These are phyloP conservation scores for Callospermophilus lateralis DNA, from an alignment of 2,113 vertebrate species.

Conservation along the genomic window DNA sequence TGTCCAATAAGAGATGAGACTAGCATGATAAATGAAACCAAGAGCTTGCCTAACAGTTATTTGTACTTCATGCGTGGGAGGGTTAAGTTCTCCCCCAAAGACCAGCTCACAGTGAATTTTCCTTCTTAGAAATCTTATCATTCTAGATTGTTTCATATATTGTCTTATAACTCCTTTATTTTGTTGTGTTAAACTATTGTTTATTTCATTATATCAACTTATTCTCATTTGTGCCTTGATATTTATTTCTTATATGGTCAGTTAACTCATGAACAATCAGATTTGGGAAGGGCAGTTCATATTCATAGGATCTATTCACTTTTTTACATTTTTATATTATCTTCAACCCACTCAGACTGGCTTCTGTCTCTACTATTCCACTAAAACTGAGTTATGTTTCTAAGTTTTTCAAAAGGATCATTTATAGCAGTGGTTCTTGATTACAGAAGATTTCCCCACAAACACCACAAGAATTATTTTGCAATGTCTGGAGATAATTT, in stretches of 20 bases:
- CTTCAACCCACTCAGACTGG: background rate
- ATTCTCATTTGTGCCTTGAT: background rate
- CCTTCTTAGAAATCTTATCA: background rate
- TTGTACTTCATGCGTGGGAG: background rate
- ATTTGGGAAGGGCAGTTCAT: background rate
- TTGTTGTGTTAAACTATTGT: background rate
- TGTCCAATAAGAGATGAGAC: background rate
- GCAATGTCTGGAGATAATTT: conserved; percentile 18
- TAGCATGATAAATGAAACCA: conserved; percentile 28
- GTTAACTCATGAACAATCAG: background rate
- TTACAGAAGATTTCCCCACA: background rate
- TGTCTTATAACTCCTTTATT: conserved; percentile 22
- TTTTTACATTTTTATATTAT: background rate
- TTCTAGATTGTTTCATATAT: conserved; percentile 1
- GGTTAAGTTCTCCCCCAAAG: background rate
- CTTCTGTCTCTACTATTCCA: background rate
- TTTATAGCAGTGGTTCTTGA: background rate
- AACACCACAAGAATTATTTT: background rate
- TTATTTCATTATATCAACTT: background rate
- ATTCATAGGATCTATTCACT: background rate
- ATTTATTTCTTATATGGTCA: background rate
- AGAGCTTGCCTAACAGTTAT: background rate
- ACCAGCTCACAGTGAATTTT: conserved; percentile 19
- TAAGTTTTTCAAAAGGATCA: background rate
- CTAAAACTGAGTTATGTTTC: background rate